Evolutionary conservation across 2,888 invertebrate genomes (phyloP).

Genomic region (Physocephala rufipes): DNA sequence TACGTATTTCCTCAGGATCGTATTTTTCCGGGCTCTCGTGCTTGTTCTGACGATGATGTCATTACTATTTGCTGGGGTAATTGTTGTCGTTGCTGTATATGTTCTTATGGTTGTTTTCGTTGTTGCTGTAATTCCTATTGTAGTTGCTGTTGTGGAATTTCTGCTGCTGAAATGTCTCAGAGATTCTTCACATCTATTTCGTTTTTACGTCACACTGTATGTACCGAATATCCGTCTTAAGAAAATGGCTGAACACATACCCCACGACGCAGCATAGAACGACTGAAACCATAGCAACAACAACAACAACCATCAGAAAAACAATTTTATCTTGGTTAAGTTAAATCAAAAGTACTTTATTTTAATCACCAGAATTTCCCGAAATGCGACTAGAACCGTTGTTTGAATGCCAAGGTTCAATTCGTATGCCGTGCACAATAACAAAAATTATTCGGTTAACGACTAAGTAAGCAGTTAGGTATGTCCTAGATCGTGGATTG

Average conservation of each 20-base stretch:
- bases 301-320: slow-evolving; percentile 27
- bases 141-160: too few relatives aligned
- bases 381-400: slow-evolving; percentile 15
- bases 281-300: slow-evolving; percentile 11
- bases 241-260: too few relatives aligned
- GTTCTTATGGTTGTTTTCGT: slow-evolving; percentile 1
- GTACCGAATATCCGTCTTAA: not conserved
- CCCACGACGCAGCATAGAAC: not conserved
- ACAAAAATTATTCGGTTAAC: too few relatives aligned
- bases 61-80: too few relatives aligned
- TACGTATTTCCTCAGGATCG: too few relatives aligned
- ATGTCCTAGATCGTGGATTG: too few relatives aligned
- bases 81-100: slow-evolving; percentile 17
- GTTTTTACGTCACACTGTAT: not conserved
- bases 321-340: not conserved
- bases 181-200: slow-evolving; percentile 1
- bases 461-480: too few relatives aligned
- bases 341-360: slow-evolving; percentile 48
- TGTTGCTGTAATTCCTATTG: too few relatives aligned
- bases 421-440: too few relatives aligned
- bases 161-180: too few relatives aligned
- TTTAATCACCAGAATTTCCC: slow-evolving; percentile 44
- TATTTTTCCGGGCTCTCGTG: not conserved
- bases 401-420: slow-evolving; percentile 22
- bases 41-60: not conserved